Base-by-base conservation (phyloP, 37 sponge, comb jelly and placozoan species). In the Diacarnus erythraeanus region DNA sequence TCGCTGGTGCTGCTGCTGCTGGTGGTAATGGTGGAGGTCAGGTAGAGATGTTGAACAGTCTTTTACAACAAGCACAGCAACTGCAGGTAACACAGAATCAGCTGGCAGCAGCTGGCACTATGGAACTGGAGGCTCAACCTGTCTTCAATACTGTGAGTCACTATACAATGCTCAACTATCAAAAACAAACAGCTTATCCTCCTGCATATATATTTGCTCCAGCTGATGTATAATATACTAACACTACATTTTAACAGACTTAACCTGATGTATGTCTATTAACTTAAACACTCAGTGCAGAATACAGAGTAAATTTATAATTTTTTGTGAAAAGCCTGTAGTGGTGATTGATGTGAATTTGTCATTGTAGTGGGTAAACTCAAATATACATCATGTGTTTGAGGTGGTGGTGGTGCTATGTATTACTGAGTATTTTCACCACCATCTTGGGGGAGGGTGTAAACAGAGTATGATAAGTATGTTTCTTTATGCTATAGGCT, bases 51-150 rank as follows among this genome's bases (percentile, higher is more conserved):
- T 29, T 84, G 15, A 29, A 59, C 6, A 27, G 66, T 2, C 86
- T 85, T 1, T 71, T 79, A 27, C 71, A 85, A 39, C 78, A 85
- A 26, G 63, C 79, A 10, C 72, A 85, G 30, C 79, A 85, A 57
- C 66, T 85, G 31, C 85, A 85, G 65, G 59, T 64, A 1, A 51
- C 73, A 27, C 86, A 85, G 68, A 31, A 21, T 5, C 64, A 78
- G 18, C 76, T 78, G 71, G 22, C 10, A 22, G 31, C 21, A 44
- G 3, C 3, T 29, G 36, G 10, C 9, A 12, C 35, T 27, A 1
- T 25, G 23, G 25, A 17, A 1, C 71, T 43, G 2, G 43, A 40
- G 71, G 1, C 71, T 35, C 80, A 57, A 22, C 71, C 75, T 0
- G 58, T 63, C 27, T 79, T 79, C 35, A 79, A 79, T 51, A 43